Conservation (phyloP, 2,888 invertebrate genomes). For the Pocota personata region DNA sequence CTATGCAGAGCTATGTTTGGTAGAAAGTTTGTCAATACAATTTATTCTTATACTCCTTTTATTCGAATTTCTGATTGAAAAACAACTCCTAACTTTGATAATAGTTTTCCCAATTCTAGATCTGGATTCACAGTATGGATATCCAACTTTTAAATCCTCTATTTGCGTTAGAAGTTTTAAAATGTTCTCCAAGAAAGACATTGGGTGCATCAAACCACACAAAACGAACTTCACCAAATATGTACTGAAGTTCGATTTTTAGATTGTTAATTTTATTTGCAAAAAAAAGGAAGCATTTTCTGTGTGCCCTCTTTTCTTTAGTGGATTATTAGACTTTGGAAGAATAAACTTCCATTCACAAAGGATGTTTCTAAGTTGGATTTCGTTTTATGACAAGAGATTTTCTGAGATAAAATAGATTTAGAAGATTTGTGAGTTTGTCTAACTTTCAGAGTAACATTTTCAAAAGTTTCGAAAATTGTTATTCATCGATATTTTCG, state of each 20-base stretch:
- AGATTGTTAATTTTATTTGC: constrained; percentile 4
- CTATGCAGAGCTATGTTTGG: not conserved
- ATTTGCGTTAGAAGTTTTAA: not conserved
- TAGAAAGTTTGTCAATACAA: constrained; percentile 6
- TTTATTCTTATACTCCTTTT: not conserved
- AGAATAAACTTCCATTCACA: not conserved
- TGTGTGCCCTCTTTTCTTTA: not conserved
- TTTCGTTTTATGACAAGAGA: not conserved
- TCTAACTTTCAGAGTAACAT: not conserved
- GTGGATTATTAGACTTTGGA: not conserved
- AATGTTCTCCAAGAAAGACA: not conserved
- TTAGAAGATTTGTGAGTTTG: too few species aligned
- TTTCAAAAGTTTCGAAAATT: not conserved
- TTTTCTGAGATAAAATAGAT: not conserved
- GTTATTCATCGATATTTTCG: too few species aligned
- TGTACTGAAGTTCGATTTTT: constrained; percentile 5
- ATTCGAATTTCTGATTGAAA: constrained; percentile 1
- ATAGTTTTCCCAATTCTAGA: not conserved
- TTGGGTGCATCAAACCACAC: not conserved
- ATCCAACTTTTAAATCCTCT: not conserved
- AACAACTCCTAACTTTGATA: not conserved
- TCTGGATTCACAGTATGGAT: not conserved
- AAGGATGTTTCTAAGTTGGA: not conserved
- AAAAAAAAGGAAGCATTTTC: not conserved
- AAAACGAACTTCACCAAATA: not conserved